Evolutionary conservation across 2,113 vertebrate genomes (phyloP).

Genomic region (Hiodon tergisus): DNA sequence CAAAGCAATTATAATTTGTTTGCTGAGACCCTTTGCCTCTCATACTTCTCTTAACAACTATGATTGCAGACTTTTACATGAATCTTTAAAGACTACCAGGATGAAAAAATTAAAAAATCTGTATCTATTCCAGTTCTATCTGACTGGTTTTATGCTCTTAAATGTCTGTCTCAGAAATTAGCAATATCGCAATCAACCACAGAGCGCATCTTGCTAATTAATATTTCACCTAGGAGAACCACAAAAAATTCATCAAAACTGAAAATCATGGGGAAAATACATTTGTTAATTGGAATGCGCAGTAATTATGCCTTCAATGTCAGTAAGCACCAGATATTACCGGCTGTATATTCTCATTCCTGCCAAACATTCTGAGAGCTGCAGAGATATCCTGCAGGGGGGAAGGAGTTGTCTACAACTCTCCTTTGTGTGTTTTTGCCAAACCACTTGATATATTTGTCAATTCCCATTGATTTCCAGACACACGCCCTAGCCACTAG

Average conservation of each 20-base stretch:
- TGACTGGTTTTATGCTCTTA: background rate
- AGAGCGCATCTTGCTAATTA: conserved; percentile 25
- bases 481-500: conserved; percentile 10
- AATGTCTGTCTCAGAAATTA: conserved; percentile 3
- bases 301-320: conserved; percentile 40
- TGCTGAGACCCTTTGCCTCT: background rate
- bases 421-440: background rate
- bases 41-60: background rate
- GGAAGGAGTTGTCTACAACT: conserved; percentile 6
- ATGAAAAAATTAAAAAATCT: background rate
- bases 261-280: conserved; percentile 36
- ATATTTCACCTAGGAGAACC: conserved; percentile 25
- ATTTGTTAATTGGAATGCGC: conserved; percentile 41
- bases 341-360: conserved; percentile 12
- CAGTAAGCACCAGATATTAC: conserved; percentile 48
- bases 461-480: background rate
- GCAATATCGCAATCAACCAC: conserved; percentile 6
- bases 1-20: conserved; percentile 10
- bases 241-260: conserved; percentile 32
- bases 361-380: background rate
- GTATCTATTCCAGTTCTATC: background rate
- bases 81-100: background rate
- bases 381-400: background rate
- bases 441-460: background rate
- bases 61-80: background rate